These are phyloP conservation scores for Phengaris alcon DNA, from an alignment of 2,888 invertebrate species.

Conservation along the genomic window DNA sequence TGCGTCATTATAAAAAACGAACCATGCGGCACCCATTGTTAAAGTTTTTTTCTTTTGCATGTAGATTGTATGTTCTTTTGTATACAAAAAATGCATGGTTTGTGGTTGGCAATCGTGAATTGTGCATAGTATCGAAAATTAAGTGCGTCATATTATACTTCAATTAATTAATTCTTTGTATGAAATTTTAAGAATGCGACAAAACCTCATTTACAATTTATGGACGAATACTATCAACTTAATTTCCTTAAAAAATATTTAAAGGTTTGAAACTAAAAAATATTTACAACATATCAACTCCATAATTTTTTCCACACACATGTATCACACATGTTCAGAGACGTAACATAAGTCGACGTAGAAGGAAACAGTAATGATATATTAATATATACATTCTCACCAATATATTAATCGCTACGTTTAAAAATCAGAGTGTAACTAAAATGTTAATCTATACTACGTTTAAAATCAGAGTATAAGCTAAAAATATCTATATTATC, in stretches of 20 bases:
- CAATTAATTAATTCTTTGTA: too few species aligned
- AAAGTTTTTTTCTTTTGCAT: constrained; percentile 7
- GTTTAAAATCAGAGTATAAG: not conserved
- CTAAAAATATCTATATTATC: not conserved
- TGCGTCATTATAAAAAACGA: constrained; percentile 4
- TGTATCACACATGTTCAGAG: constrained; percentile 42
- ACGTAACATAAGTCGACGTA: constrained; percentile 38
- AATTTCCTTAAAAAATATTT: too few species aligned
- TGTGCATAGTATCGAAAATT: not conserved
- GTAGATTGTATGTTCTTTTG: constrained; percentile 1
- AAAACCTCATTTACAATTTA: too few species aligned
- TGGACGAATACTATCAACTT: too few species aligned
- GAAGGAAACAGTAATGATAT: constrained; percentile 53
- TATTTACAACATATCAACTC: constrained; percentile 28
- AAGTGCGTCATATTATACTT: too few species aligned
- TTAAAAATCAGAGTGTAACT: not conserved
- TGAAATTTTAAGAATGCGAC: too few species aligned
- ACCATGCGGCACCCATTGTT: constrained; percentile 6
- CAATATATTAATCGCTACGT: constrained; percentile 35
- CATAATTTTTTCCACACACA: constrained; percentile 40
- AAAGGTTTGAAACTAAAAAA: not conserved
- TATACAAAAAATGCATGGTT: constrained; percentile 3
- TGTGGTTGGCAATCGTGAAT: not conserved
- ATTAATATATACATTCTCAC: constrained; percentile 47
- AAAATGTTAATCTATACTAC: not conserved